phyloP scores from a whole-genome alignment of 2,797 vertebrate genomes.

The Pseudotriccus pelzelni region DNA sequence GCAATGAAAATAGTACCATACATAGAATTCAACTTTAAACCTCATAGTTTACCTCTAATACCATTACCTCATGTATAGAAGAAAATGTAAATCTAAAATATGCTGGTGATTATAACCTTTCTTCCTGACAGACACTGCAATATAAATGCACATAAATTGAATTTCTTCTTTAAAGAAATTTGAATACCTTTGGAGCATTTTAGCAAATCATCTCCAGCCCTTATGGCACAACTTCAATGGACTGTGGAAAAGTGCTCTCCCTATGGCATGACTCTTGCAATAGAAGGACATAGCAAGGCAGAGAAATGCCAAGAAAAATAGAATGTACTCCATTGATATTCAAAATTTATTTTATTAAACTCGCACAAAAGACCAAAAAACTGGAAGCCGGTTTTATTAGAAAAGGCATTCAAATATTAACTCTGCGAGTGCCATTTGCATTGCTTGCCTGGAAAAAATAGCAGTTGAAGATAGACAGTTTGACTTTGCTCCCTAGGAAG shows the following conservation, averaged over 20 bases:
- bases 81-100: conserved; percentile 87
- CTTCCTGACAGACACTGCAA: conserved; percentile 97
- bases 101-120: conserved; percentile 97
- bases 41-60: conserved; percentile 78
- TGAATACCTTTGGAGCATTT: conserved; percentile 95
- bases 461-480: not conserved
- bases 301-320: conserved; percentile 93
- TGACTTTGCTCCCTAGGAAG: conserved; percentile 4
- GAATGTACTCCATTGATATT: conserved; percentile 92
- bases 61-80: conserved; percentile 83
- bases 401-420: conserved; percentile 67
- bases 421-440: conserved; percentile 30
- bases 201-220: conserved; percentile 97
- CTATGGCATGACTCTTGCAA: conserved; percentile 82
- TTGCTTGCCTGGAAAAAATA: not conserved
- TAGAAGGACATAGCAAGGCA: conserved; percentile 73
- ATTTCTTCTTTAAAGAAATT: conserved; percentile 95
- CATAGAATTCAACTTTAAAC: conserved; percentile 74
- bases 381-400: conserved; percentile 67
- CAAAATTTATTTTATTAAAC: conserved; percentile 94
- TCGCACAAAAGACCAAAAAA: conserved; percentile 83
- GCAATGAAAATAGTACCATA: conserved; percentile 78
- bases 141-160: conserved; percentile 99
- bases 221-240: conserved; percentile 92
- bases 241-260: conserved; percentile 89